These are phyloP conservation scores for Helicoverpa armigera DNA, from an alignment of 1,140 invertebrate genomes.

Conservation along the genomic window DNA sequence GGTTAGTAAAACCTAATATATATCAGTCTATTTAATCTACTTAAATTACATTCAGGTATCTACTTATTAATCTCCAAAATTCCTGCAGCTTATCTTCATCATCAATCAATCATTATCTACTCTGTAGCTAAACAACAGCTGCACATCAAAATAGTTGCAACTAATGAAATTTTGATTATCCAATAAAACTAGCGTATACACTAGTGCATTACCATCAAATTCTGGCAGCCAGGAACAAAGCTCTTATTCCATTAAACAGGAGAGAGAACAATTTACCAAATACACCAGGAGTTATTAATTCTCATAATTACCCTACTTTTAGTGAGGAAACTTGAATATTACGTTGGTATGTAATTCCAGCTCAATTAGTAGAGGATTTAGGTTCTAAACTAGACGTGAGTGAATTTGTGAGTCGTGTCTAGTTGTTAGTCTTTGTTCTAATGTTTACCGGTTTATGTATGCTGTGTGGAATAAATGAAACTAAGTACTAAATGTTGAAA, in stretches of 20 bases:
- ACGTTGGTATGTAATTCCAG: conserved; percentile 26
- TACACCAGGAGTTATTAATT: conserved; percentile 30
- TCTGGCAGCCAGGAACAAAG: not conserved
- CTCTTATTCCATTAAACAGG: conserved; percentile 27
- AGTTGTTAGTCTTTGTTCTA: not conserved
- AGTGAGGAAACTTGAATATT: conserved; percentile 1
- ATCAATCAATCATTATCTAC: no score
- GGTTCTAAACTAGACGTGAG: conserved; percentile 30
- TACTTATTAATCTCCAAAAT: no score
- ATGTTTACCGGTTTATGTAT: not conserved
- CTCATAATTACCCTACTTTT: conserved; percentile 22
- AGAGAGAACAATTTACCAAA: conserved; percentile 25
- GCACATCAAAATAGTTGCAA: not conserved
- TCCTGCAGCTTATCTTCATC: no score
- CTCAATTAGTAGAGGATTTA: conserved; percentile 20
- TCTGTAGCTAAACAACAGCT: not conserved
- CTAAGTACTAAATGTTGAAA: not conserved
- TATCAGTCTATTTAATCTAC: no score
- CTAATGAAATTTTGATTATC: conserved; percentile 12
- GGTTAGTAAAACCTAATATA: no score
- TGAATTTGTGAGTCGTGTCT: no score
- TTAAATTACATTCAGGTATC: no score
- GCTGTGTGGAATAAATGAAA: not conserved
- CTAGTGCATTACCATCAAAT: conserved; percentile 15
- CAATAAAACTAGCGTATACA: conserved; percentile 19